Evolutionary conservation across 1,140 invertebrate species (phyloP).

Genomic region (Ceratitis capitata): DNA sequence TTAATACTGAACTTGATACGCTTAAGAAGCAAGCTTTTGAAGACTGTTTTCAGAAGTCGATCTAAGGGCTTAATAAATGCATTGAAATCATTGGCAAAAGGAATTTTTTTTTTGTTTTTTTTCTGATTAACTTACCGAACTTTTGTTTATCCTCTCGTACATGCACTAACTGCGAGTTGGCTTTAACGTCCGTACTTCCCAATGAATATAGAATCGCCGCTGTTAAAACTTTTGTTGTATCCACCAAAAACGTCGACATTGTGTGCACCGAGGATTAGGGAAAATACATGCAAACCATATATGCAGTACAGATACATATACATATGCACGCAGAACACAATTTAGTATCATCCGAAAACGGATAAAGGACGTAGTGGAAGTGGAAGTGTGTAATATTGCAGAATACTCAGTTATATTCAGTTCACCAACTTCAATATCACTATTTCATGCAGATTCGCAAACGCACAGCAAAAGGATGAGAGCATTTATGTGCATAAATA

Average conservation of each 20-base stretch:
- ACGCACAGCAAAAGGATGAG: too few species aligned
- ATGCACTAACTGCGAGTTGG: background rate
- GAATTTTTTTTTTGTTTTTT: too few species aligned
- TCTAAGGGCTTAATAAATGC: too few species aligned
- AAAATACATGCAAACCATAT: background rate
- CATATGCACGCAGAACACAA: background rate
- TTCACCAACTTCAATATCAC: background rate
- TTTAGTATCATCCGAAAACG: background rate
- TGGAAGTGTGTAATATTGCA: background rate
- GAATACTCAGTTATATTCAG: constrained; percentile 19
- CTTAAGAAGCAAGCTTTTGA: too few species aligned
- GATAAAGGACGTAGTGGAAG: background rate
- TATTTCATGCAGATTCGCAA: background rate
- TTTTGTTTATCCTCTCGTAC: too few species aligned
- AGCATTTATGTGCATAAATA: background rate
- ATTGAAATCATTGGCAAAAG: too few species aligned
- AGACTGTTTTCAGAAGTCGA: too few species aligned
- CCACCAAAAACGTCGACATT: background rate
- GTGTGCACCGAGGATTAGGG: background rate
- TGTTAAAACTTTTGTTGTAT: background rate
- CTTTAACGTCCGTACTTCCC: background rate
- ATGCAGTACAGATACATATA: background rate
- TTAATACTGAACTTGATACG: too few species aligned
- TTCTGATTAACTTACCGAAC: too few species aligned
- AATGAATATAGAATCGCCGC: background rate